These are phyloP conservation scores for Agonum fuliginosum DNA, from an alignment of 2,888 invertebrate species.

Conservation along the genomic window DNA sequence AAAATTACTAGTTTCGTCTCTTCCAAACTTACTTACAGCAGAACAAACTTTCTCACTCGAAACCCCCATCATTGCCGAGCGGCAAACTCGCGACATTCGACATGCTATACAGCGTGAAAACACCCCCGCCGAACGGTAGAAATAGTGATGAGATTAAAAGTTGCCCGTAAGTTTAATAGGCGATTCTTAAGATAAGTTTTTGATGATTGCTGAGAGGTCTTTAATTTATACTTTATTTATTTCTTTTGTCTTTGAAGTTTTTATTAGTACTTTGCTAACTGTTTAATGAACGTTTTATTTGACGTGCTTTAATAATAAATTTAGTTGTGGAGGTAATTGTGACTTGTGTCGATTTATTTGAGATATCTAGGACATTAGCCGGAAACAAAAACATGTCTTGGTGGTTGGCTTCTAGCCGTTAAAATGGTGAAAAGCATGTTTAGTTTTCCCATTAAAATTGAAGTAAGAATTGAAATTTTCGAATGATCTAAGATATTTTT, in stretches of 20 bases:
- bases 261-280: conserved; percentile 27
- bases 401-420: too few species aligned
- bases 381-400: too few species aligned
- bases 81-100: conserved; percentile 51
- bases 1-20: conserved; percentile 67
- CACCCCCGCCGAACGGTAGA: conserved; percentile 3
- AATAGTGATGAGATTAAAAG: conserved; percentile 63
- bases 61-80: conserved; percentile 58
- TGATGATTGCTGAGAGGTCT: conserved; percentile 51
- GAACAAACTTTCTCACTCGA: conserved; percentile 61
- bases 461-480: too few species aligned
- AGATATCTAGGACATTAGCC: background rate
- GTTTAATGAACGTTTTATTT: conserved; percentile 15
- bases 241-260: conserved; percentile 27
- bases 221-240: conserved; percentile 47
- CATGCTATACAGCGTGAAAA: background rate
- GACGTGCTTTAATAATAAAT: conserved; percentile 6
- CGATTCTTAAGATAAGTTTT: conserved; percentile 62
- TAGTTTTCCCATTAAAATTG: too few species aligned
- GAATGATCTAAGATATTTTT: too few species aligned
- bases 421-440: too few species aligned
- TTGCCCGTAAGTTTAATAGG: conserved; percentile 66
- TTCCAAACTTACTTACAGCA: conserved; percentile 65
- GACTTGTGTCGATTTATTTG: background rate
- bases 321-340: background rate